Base-by-base conservation (phyloP, 2,113 vertebrate species). In the Gasterosteus aculeatus region DNA sequence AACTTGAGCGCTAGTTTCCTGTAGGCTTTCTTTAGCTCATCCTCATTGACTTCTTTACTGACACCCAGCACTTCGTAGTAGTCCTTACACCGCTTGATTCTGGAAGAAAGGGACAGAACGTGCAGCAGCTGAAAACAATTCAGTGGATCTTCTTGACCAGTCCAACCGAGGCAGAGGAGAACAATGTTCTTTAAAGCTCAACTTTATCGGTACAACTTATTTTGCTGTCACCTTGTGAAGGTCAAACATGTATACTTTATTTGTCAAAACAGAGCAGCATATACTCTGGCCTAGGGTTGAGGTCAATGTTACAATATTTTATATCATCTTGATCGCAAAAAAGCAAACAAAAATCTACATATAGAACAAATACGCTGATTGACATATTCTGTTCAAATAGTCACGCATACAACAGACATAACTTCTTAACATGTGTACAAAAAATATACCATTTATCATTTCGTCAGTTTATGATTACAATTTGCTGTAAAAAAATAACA, bases 61-160 rank as follows among this genome's bases (percentile, higher is more conserved):
- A 97, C 93, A 22, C 97, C 95, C 61, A 99, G 95, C 56, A 99
- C 96, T 92, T 99, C 96, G 0, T 99, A 99, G 86, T 97, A 99
- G 88, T 98, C 96, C 90, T 97, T 97, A 94, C 96, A 98, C 72
- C 94, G 95, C 90, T 99, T 99, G 95, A 99, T 97, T 93, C 98
- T 99, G 56, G 73, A 83, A 74, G 29, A 76, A 0, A 66, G 31
- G 15, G 10, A 62, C 16, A 51, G 38, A 58, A 39, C 22, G n/a
- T 44, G 16, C 42, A 18, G 46, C 19, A 46, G 46, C 33, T 72
- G 35, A 58, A 35, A 44, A 53, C 1, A 5, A 41, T 62, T 10
- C n/a, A 12, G 46, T 16, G 44, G 10, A 57, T 44, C 22, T 54
- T 41, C 54, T 18, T 39, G n/a, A 53, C 31, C 10, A 12, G 16